These are phyloP conservation scores for Apodemia zela DNA, from an alignment of 2,888 invertebrate genomes.

Conservation along the genomic window DNA sequence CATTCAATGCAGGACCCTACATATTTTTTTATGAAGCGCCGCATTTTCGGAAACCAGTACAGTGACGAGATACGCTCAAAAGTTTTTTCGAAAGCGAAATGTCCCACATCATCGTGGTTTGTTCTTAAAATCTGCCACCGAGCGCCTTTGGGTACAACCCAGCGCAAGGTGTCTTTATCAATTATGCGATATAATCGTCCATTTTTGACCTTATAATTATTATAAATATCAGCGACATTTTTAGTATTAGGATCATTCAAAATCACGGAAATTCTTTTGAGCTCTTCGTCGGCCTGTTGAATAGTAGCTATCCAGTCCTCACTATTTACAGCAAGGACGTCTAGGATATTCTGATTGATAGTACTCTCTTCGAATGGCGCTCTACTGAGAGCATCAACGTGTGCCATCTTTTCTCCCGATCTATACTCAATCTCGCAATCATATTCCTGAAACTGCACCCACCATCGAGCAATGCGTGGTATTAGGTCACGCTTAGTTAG, in stretches of 20 bases:
- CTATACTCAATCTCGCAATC: conserved; percentile 2
- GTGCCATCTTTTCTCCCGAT: conserved; percentile 19
- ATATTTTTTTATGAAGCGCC: conserved; percentile 29
- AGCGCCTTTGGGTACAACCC: conserved; percentile 31
- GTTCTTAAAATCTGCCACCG: conserved; percentile 33
- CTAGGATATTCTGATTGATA: neutral
- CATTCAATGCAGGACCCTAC: conserved; percentile 27
- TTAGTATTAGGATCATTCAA: conserved; percentile 5
- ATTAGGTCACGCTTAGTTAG: no score
- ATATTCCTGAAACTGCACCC: neutral
- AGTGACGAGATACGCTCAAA: conserved; percentile 19
- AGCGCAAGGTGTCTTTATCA: no score
- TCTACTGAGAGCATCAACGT: conserved; percentile 25
- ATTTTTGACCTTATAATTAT: no score
- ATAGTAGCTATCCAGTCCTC: conserved; percentile 17
- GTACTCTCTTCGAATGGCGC: neutral
- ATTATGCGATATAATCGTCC: no score
- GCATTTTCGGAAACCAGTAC: conserved; percentile 34
- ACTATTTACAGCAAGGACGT: neutral
- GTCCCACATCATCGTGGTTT: conserved; percentile 36
- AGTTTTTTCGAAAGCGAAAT: conserved; percentile 36
- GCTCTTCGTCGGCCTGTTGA: conserved; percentile 4
- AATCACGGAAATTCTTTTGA: neutral
- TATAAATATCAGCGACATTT: no score
- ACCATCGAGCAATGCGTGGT: neutral